Conservation (phyloP, 2,113 vertebrate genomes). For the Caranx ignobilis region DNA sequence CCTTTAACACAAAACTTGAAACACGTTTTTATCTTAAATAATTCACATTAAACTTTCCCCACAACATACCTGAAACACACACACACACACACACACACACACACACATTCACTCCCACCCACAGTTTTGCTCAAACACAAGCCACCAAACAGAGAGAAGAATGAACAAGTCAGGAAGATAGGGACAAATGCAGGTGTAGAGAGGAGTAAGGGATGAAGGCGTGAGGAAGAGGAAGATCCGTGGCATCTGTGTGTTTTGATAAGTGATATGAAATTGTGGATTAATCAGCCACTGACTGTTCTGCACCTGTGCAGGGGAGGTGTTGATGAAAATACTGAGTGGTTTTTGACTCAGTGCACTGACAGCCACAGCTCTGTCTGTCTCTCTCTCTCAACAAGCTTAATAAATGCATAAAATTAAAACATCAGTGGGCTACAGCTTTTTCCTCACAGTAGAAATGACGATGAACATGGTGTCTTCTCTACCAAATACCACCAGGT, state of each 20-base stretch:
- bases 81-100: conserved; percentile 15
- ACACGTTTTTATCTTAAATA: no score
- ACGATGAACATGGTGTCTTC: background rate
- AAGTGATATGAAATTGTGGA: conserved; percentile 33
- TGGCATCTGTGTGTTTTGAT: conserved; percentile 5
- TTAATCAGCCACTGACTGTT: conserved; percentile 26
- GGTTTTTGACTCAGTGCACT: background rate
- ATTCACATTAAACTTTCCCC: no score
- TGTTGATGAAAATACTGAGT: background rate
- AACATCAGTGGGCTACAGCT: background rate
- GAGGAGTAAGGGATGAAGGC: conserved; percentile 21
- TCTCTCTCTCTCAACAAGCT: background rate
- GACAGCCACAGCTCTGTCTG: background rate
- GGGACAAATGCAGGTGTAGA: conserved; percentile 48
- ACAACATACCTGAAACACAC: background rate
- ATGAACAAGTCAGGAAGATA: background rate
- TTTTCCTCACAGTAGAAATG: background rate
- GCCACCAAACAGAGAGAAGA: conserved; percentile 11
- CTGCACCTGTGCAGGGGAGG: conserved; percentile 44
- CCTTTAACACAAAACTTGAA: no score
- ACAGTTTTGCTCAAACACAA: conserved; percentile 29
- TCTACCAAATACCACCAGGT: no score
- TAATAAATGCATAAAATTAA: background rate
- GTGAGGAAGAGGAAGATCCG: conserved; percentile 7
- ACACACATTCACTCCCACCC: conserved; percentile 24